phyloP scores from a whole-genome alignment of 2,888 invertebrate species.

The Abrostola triplasia region DNA sequence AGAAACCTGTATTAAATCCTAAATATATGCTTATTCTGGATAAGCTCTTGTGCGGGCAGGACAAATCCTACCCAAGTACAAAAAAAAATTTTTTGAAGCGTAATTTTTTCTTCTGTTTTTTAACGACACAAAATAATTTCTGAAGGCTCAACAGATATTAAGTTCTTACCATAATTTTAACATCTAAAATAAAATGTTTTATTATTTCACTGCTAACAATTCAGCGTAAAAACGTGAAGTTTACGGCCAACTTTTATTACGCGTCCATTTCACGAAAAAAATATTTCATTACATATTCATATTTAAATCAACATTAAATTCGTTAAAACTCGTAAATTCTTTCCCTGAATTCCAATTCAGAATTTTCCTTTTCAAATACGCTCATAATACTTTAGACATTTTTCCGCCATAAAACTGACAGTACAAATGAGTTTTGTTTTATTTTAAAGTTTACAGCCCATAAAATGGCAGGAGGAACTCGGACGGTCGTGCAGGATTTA shows the following conservation, averaged over 20 bases:
- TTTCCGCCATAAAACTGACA: slow-evolving; percentile 48
- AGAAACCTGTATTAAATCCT: no score
- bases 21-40: no score
- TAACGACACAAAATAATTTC: no score
- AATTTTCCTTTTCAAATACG: slow-evolving; percentile 29
- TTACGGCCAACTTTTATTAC: slow-evolving; percentile 30
- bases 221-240: slow-evolving; percentile 30
- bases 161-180: slow-evolving; percentile 17
- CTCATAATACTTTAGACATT: slow-evolving; percentile 36
- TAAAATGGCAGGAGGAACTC: slow-evolving; percentile 52
- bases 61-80: no score
- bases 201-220: slow-evolving; percentile 30
- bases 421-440: slow-evolving; percentile 58
- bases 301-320: slow-evolving; percentile 42
- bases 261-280: slow-evolving; percentile 16
- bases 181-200: slow-evolving; percentile 14
- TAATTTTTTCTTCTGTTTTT: no score
- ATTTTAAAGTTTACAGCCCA: slow-evolving; percentile 61
- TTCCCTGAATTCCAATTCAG: slow-evolving; percentile 26
- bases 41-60: no score
- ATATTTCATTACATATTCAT: slow-evolving; percentile 38
- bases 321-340: slow-evolving; percentile 42
- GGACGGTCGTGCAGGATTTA: slow-evolving; percentile 49
- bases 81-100: no score
- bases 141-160: background rate